Conservation (phyloP, 2,888 invertebrate genomes). For the Dasysyrphus albostriatus region DNA sequence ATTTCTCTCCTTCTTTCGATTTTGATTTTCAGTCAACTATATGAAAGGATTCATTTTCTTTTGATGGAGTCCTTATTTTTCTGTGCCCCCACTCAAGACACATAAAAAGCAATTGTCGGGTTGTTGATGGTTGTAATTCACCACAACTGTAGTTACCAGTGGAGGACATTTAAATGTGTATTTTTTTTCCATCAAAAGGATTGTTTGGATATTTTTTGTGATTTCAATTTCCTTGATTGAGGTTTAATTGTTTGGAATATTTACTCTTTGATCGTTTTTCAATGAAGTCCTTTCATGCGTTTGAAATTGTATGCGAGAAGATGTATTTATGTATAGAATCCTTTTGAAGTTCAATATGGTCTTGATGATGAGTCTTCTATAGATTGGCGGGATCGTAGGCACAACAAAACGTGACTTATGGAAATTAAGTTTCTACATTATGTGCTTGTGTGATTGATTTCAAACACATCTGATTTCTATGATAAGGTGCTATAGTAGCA, state of each 20-base stretch:
- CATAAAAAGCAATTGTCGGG: conserved; percentile 43
- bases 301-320: neutral
- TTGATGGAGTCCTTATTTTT: conserved; percentile 19
- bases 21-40: neutral
- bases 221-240: conserved; percentile 71
- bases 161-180: conserved; percentile 28
- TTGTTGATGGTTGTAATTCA: conserved; percentile 12
- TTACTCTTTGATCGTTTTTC: conserved; percentile 40
- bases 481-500: no score
- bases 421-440: conserved; percentile 15
- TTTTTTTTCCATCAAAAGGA: conserved; percentile 24
- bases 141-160: neutral
- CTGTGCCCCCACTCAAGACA: neutral
- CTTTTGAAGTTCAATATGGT: conserved; percentile 9
- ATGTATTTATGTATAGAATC: neutral
- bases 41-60: conserved; percentile 59
- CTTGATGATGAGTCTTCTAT: neutral
- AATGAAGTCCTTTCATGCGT: conserved; percentile 27
- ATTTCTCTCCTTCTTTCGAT: neutral
- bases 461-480: neutral
- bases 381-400: neutral
- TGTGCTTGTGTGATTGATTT: neutral
- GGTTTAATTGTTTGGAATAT: conserved; percentile 67
- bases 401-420: conserved; percentile 16
- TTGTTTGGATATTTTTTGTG: conserved; percentile 45